Percentiles rank a stretch among this genome's conserved stretches.
phyloP scores from a whole-genome alignment of 2,113 vertebrate species.

The Cheilinus undulatus region DNA sequence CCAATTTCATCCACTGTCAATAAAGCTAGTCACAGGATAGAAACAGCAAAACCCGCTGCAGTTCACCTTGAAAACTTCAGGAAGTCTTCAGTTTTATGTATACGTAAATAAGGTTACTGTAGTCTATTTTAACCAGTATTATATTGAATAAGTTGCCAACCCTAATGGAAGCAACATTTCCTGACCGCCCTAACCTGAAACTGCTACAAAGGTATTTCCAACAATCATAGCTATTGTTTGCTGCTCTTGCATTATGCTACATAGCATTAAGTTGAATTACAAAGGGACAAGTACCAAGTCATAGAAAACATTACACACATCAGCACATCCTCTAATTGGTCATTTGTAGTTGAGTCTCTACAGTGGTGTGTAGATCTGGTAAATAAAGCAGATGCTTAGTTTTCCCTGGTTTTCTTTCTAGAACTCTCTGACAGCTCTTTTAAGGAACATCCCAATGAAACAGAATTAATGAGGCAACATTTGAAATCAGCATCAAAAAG shows the following conservation, averaged over 20 bases:
- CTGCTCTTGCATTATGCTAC: neutral
- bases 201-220: neutral
- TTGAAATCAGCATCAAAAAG: conserved; percentile 67
- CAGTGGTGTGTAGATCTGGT: conserved; percentile 22
- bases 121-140: no score
- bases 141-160: conserved; percentile 44
- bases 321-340: neutral
- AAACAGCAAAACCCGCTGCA: no score
- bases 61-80: no score
- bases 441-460: conserved; percentile 55
- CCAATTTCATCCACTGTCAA: no score
- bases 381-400: conserved; percentile 18
- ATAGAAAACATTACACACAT: conserved; percentile 38
- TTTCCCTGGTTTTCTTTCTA: conserved; percentile 46
- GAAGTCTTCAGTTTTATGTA: no score
- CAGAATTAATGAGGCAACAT: conserved; percentile 68
- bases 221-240: neutral
- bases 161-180: conserved; percentile 67
- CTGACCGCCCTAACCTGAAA: conserved; percentile 43
- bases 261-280: conserved; percentile 26
- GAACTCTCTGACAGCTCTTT: conserved; percentile 51
- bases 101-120: no score
- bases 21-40: no score
- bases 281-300: conserved; percentile 1
- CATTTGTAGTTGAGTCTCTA: conserved; percentile 23